Base-by-base conservation (phyloP, 2,113 vertebrate genomes). In the Riparia riparia region DNA sequence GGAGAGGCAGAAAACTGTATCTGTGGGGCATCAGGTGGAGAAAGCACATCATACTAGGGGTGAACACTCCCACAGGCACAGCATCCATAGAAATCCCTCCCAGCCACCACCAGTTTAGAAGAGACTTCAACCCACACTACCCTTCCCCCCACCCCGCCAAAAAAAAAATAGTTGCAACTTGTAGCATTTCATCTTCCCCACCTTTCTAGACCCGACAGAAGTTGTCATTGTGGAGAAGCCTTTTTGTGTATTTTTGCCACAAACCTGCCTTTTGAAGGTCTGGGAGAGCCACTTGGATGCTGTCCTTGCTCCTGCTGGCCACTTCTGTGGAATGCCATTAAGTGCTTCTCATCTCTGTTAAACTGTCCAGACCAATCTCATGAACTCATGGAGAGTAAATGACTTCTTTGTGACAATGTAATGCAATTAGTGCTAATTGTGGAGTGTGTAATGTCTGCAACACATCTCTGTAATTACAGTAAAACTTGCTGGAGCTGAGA, bases 341-440 rank as follows among this genome's bases (percentile, higher is more conserved):
- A 91, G 44, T 34, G 42, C 54, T 81, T 64, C 54, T 66, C 82
- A 28, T 85, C 86, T 71, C 77, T 54, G 80, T 91, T 92, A 86
- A 94, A 90, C 84, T 97, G 93, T 91, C 94, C 94, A 92, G 94
- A 92, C 77, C 90, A 12, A 94, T 94, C 90, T 93, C 85, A 54
- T 50, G 88, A 96, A 93, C 86, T 95, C 78, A n/a, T n/a, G 80
- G 89, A 94, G 92, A 90, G 94, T 73, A 95, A 97, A 97, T 96
- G 79, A 94, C 95, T 96, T 95, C 83, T 95, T 87, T 97, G 95
- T 96, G 95, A 96, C 94, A 95, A 95, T 95, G 84, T 96, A 96
- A 97, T 95, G 90, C 94, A 96, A 89, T 97, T 97, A 97, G 93
- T 4, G 24, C 79, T 97, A 94, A 95, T 96, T 92, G 91, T 89